Evolutionary conservation across 2,888 invertebrate species (phyloP), one percentile per base, ranked within the genome.

Genomic region (Ichneumon xanthorius): DNA sequence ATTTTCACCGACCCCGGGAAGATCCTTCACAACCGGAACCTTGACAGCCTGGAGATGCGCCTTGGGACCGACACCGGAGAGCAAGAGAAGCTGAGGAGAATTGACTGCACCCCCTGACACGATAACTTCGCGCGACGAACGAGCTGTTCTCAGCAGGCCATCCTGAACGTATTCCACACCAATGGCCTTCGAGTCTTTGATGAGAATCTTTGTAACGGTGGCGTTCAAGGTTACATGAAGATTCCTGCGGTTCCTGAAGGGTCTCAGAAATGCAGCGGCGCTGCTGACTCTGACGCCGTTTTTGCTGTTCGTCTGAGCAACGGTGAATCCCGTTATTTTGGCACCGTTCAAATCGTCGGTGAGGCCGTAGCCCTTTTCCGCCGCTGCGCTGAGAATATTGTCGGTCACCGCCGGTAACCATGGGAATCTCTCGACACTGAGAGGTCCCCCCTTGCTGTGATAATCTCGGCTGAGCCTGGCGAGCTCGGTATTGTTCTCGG

Each of bases 1-100:
- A 90, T 96, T 97, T 89, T 95, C 95, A 0, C 97, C 96, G 0
- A 97, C 96, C 0, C 96, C 96, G 0, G 96, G 96, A 26, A 96
- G 93, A 86, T 96, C 95, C 85, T 95, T 95, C 33, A 96, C 94
- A 11, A 95, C 94, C 5, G 95, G 95, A 40, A 97, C 95, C 78
- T 95, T 95, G 82, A 96, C 95, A 80, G 94, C 94, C 65, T 95
- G 93, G 2, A 97, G 93, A 67, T 96, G 96, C 5, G 95, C 94
- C 88, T 94, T 95, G 0, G 96, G 96, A 0, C 96, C 96, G 7
- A 96, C 95, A 11, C 97, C 97, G 0, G 96, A 96, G 4, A 96
- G 95, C 3, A 96, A 91, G 3, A 97, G 94, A 14, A 96, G 93
- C 93, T 96, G 96, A 0, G 96, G 96, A 0, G 96, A 95, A 92